phyloP scores from a whole-genome alignment of 1,140 invertebrate species.

The Macrotrachela quadricornifera region DNA sequence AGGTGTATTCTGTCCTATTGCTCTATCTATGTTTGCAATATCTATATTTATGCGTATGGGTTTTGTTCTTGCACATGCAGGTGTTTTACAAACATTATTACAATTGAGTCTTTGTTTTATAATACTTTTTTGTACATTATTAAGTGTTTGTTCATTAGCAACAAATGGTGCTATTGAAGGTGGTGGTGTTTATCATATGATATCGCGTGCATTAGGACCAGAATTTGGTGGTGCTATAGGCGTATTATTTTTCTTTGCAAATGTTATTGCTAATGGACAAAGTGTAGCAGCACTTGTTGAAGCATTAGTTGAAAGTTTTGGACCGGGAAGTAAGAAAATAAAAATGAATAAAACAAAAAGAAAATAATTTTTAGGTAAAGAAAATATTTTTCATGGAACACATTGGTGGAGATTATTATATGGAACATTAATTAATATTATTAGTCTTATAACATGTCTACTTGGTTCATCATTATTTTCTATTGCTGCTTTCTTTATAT shows the following conservation, averaged over 20 bases:
- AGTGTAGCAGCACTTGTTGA: conserved; percentile 86
- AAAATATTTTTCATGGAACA: background rate
- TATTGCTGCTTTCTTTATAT: no score
- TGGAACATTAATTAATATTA: conserved; percentile 55
- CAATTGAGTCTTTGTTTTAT: conserved; percentile 76
- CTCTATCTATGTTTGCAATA: conserved; percentile 92
- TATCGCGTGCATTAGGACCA: conserved; percentile 76
- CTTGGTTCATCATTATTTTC: conserved; percentile 71
- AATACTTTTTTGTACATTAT: conserved; percentile 81
- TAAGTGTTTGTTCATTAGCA: conserved; percentile 90
- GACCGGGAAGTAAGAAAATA: conserved; percentile 31
- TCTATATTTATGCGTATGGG: conserved; percentile 86
- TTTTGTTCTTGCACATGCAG: conserved; percentile 86
- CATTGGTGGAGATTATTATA: conserved; percentile 75
- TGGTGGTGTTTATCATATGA: conserved; percentile 94
- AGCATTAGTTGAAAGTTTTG: conserved; percentile 82
- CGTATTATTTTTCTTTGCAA: conserved; percentile 81
- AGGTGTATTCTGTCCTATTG: conserved; percentile 88
- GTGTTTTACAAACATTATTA: conserved; percentile 57
- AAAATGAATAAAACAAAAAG: conserved; percentile 37
- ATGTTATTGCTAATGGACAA: conserved; percentile 76
- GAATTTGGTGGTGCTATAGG: conserved; percentile 90
- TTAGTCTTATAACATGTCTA: conserved; percentile 68
- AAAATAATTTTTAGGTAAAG: background rate
- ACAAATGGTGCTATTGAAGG: conserved; percentile 96